Evolutionary conservation across 2,797 vertebrate genomes (phyloP).

Genomic region (Bovichtus diacanthus): DNA sequence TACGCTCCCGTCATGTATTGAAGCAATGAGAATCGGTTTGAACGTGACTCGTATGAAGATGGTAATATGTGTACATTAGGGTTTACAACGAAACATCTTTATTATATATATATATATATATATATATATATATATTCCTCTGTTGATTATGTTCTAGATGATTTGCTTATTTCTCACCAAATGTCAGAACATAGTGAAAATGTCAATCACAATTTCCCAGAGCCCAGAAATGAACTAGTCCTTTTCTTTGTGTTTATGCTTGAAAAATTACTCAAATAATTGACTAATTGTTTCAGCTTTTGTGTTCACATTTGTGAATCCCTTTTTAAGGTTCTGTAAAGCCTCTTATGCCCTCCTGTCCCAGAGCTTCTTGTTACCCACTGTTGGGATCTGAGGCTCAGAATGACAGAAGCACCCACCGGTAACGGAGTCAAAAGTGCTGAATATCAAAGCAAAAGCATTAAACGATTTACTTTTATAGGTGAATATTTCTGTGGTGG

Average conservation of each 20-base stretch:
- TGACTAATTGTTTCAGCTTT: background rate
- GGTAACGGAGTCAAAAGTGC: constrained; percentile 11
- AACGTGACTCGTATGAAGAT: background rate
- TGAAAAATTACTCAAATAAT: background rate
- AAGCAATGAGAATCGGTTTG: background rate
- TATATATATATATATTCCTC: background rate
- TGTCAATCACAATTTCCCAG: background rate
- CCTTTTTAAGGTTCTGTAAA: constrained; percentile 4
- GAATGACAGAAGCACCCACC: constrained; percentile 12
- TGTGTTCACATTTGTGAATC: background rate
- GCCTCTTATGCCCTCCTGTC: constrained; percentile 1
- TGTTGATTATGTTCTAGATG: background rate
- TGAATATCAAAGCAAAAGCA: constrained; percentile 39
- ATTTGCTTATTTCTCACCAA: background rate
- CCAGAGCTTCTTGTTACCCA: constrained; percentile 6
- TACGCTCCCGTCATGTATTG: background rate
- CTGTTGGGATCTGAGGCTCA: constrained; percentile 36
- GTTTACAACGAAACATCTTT: background rate
- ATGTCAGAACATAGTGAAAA: background rate
- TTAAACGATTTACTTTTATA: constrained; percentile 43
- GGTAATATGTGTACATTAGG: background rate
- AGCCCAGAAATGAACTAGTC: too few relatives aligned
- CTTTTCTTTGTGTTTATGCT: too few relatives aligned
- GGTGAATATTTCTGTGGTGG: constrained; percentile 45
- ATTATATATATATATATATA: too few relatives aligned